Evolutionary conservation across 2,797 vertebrate species (phyloP).

Genomic region (Epinephelus malabaricus): DNA sequence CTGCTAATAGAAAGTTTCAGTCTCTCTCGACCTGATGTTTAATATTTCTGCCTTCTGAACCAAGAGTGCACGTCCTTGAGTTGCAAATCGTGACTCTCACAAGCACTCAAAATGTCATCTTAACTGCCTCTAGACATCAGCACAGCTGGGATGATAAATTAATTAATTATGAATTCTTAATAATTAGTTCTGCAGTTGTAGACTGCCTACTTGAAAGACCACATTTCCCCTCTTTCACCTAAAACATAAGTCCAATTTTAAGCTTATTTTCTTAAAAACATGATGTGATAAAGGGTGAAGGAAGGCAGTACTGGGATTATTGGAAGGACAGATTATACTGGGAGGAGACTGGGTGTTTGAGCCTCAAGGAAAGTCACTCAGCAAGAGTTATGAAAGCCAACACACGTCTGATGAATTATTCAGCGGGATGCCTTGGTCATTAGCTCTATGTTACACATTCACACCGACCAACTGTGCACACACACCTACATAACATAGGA

Average conservation of each 20-base stretch:
- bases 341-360: slow-evolving; percentile 58
- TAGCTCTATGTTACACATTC: slow-evolving; percentile 50
- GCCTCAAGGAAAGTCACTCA: slow-evolving; percentile 76
- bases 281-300: slow-evolving; percentile 38
- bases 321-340: slow-evolving; percentile 60
- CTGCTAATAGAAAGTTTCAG: neutral
- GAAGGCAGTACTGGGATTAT: slow-evolving; percentile 62
- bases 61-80: neutral
- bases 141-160: slow-evolving; percentile 3
- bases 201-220: neutral
- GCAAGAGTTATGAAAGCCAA: slow-evolving; percentile 78
- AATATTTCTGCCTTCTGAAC: no score
- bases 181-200: slow-evolving; percentile 4
- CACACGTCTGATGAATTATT: slow-evolving; percentile 76
- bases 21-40: neutral
- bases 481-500: slow-evolving; percentile 40
- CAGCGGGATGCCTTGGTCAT: slow-evolving; percentile 64
- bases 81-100: neutral
- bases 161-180: slow-evolving; percentile 10
- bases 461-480: slow-evolving; percentile 15
- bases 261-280: slow-evolving; percentile 41
- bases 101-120: neutral
- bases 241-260: slow-evolving; percentile 16
- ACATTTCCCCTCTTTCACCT: neutral
- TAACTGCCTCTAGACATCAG: slow-evolving; percentile 12